A percentile compares a stretch with the other conserved stretches of the same genome.
Evolutionary conservation across 2,797 vertebrate species (phyloP).

Genomic region (Gila robusta): DNA sequence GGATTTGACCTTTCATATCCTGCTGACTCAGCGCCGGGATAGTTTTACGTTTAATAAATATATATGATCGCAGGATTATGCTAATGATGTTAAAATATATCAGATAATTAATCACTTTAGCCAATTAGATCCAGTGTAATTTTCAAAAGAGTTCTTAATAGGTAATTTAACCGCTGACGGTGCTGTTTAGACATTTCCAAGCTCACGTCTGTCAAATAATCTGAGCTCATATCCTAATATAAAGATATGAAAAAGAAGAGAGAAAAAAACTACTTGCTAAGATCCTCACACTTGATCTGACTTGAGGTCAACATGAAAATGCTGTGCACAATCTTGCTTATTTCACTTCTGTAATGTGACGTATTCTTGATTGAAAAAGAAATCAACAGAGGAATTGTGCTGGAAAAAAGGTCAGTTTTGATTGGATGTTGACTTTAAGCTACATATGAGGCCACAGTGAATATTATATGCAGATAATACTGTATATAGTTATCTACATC

Average conservation of each 20-base stretch:
- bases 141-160: slow-evolving; percentile 3
- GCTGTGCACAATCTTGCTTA: background rate
- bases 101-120: slow-evolving; percentile 32
- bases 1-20: slow-evolving; percentile 47
- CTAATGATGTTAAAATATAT: slow-evolving; percentile 34
- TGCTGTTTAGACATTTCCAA: background rate
- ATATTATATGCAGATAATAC: background rate
- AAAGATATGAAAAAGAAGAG: background rate
- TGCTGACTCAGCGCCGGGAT: background rate
- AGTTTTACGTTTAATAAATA: slow-evolving; percentile 20
- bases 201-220: background rate
- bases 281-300: background rate
- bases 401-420: background rate
- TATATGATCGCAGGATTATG: slow-evolving; percentile 43
- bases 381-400: background rate
- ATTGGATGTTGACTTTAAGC: background rate
- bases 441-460: background rate
- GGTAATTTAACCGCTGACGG: slow-evolving; percentile 5
- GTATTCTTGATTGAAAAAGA: background rate
- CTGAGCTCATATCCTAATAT: background rate
- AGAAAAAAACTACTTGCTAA: background rate
- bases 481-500: too few relatives aligned
- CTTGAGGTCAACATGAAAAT: background rate
- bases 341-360: background rate
- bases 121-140: slow-evolving; percentile 4